Conservation (phyloP, 1,140 invertebrate genomes). For the Euglossa dilemma region DNA sequence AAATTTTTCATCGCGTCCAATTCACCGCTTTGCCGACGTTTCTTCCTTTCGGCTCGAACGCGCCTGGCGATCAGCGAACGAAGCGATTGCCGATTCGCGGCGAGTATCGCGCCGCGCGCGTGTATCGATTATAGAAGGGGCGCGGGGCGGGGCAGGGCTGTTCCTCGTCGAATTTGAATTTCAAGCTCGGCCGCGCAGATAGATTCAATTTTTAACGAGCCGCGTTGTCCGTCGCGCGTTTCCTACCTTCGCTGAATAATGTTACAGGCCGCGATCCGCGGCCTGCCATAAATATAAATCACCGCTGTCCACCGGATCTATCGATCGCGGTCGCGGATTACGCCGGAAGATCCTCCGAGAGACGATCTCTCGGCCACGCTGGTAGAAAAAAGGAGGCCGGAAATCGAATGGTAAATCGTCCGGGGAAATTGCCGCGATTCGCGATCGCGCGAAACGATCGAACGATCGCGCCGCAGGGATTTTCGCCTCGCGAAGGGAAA, state of each 20-base stretch:
- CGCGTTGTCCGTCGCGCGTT: slow-evolving; percentile 71
- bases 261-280: slow-evolving; percentile 55
- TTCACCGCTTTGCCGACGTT: slow-evolving; percentile 33
- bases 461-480: not conserved
- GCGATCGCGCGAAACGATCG: not conserved
- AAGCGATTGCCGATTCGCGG: not conserved
- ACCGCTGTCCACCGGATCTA: slow-evolving; percentile 45
- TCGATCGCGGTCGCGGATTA: slow-evolving; percentile 48
- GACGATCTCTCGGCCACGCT: slow-evolving; percentile 29
- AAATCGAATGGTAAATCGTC: slow-evolving; percentile 51
- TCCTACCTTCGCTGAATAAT: slow-evolving; percentile 70
- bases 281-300: slow-evolving; percentile 66
- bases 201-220: slow-evolving; percentile 80
- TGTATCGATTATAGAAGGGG: slow-evolving; percentile 71
- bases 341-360: slow-evolving; percentile 43
- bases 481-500: not conserved
- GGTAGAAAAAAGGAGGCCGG: slow-evolving; percentile 16
- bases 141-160: slow-evolving; percentile 51
- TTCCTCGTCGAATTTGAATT: slow-evolving; percentile 76
- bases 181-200: slow-evolving; percentile 74
- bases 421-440: slow-evolving; percentile 34
- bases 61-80: not conserved
- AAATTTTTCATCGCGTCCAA: slow-evolving; percentile 49
- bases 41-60: slow-evolving; percentile 28
- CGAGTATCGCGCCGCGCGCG: slow-evolving; percentile 35